These are phyloP conservation scores for Anableps anableps DNA, from an alignment of 2,797 vertebrate species.

Conservation along the genomic window DNA sequence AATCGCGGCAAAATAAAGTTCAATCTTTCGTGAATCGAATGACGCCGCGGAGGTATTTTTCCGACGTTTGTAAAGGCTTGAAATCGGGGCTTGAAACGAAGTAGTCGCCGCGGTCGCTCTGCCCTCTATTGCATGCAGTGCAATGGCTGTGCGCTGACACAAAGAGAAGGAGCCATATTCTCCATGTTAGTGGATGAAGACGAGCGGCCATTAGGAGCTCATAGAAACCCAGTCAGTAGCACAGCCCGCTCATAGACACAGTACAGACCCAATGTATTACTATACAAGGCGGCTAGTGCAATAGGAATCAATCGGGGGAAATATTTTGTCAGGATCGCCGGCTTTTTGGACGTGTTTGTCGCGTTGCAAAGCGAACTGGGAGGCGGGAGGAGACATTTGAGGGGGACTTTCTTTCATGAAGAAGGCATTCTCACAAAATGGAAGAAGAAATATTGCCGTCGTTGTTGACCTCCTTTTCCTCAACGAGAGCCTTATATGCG, in stretches of 20 bases:
- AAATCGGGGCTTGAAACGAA: slow-evolving; percentile 67
- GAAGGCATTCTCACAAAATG: slow-evolving; percentile 91
- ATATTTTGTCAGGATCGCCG: slow-evolving; percentile 74
- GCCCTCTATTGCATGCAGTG: slow-evolving; percentile 85
- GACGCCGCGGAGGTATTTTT: slow-evolving; percentile 58
- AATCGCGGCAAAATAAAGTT: slow-evolving; percentile 73
- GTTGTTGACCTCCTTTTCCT: slow-evolving; percentile 89
- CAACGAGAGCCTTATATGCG: slow-evolving; percentile 83
- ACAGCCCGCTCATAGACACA: slow-evolving; percentile 82
- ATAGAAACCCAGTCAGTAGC: slow-evolving; percentile 81
- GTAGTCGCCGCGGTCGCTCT: slow-evolving; percentile 81
- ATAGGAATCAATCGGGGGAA: slow-evolving; percentile 79
- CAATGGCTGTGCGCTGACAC: slow-evolving; percentile 89
- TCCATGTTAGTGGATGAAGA: slow-evolving; percentile 88
- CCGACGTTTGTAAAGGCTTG: slow-evolving; percentile 39
- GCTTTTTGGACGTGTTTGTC: slow-evolving; percentile 70
- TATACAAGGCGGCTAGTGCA: slow-evolving; percentile 83
- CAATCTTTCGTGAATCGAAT: slow-evolving; percentile 60
- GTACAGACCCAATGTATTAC: slow-evolving; percentile 83
- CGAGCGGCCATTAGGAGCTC: slow-evolving; percentile 89
- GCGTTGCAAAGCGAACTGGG: slow-evolving; percentile 78
- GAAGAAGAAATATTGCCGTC: slow-evolving; percentile 92
- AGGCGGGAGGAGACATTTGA: slow-evolving; percentile 86
- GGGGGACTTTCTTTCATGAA: slow-evolving; percentile 92
- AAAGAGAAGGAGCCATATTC: slow-evolving; percentile 98